These are phyloP conservation scores for Zygaena filipendulae DNA, from an alignment of 2,888 invertebrate species.

Conservation along the genomic window DNA sequence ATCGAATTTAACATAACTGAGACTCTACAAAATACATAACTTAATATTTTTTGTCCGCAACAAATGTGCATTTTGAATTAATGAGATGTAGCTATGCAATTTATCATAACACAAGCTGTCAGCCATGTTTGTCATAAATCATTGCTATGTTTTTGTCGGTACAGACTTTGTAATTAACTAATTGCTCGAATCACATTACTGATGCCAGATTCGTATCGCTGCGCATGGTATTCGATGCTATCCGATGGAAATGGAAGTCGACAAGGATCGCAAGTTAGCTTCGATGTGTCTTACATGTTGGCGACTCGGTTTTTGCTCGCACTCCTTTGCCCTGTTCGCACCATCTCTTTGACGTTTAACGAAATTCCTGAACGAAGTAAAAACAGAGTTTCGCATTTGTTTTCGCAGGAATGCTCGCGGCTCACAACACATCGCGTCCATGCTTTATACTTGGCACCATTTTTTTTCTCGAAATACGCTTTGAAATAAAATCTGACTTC, in stretches of 20 bases:
- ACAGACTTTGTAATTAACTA: slow-evolving; percentile 30
- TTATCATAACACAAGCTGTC: slow-evolving; percentile 16
- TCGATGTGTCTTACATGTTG: slow-evolving; percentile 14
- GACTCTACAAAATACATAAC: no score
- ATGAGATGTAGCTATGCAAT: slow-evolving; percentile 16
- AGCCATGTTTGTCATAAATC: slow-evolving; percentile 16
- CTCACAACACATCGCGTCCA: no score
- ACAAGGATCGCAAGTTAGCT: slow-evolving; percentile 15
- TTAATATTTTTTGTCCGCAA: slow-evolving; percentile 9
- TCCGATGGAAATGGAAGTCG: slow-evolving; percentile 19
- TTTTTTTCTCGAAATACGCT: no score
- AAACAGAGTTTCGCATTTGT: slow-evolving; percentile 35
- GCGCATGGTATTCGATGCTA: slow-evolving; percentile 26
- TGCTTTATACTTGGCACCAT: no score
- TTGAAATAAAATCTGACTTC: no score
- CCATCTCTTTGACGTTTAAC: slow-evolving; percentile 43
- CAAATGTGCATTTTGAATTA: slow-evolving; percentile 15
- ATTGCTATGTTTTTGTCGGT: slow-evolving; percentile 27
- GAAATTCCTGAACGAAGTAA: slow-evolving; percentile 38
- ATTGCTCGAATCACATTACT: slow-evolving; percentile 31
- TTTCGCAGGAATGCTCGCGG: slow-evolving; percentile 29
- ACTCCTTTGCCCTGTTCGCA: slow-evolving; percentile 47
- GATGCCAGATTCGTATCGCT: slow-evolving; percentile 31
- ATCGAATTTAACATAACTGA: no score
- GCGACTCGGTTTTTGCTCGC: slow-evolving; percentile 45